Percentiles rank a stretch among this genome's conserved stretches.
phyloP scores from a whole-genome alignment of 2,797 vertebrate genomes.

The Neosalanx taihuensis region DNA sequence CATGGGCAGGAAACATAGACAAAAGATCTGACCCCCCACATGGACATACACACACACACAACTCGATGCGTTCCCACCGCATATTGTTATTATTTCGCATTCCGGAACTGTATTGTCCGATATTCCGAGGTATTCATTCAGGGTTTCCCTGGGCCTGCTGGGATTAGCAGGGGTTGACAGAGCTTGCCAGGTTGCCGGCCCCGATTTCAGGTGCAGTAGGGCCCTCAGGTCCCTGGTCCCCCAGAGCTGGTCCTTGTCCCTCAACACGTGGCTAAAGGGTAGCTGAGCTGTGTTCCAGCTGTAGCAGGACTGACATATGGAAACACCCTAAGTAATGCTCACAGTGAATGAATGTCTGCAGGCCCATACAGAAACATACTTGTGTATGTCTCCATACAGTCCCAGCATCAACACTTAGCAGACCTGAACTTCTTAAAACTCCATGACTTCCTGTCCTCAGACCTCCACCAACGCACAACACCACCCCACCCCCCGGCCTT shows the following conservation, averaged over 20 bases:
- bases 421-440: neutral
- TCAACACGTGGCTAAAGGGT: slow-evolving; percentile 67
- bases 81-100: slow-evolving; percentile 58
- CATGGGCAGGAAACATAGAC: slow-evolving; percentile 31
- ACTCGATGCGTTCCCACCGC: slow-evolving; percentile 53
- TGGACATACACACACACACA: slow-evolving; percentile 39
- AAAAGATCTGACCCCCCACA: slow-evolving; percentile 32
- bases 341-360: slow-evolving; percentile 14
- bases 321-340: slow-evolving; percentile 18
- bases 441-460: slow-evolving; percentile 5
- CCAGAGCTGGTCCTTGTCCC: slow-evolving; percentile 64
- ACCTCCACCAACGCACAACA: slow-evolving; percentile 33
- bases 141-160: slow-evolving; percentile 63
- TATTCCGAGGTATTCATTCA: slow-evolving; percentile 57
- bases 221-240: slow-evolving; percentile 68
- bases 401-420: neutral
- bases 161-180: slow-evolving; percentile 85
- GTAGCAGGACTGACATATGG: slow-evolving; percentile 33
- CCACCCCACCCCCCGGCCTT: slow-evolving; percentile 53
- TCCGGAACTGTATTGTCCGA: slow-evolving; percentile 58
- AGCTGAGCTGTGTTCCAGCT: slow-evolving; percentile 23
- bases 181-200: slow-evolving; percentile 57
- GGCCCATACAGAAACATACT: neutral
- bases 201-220: slow-evolving; percentile 31
- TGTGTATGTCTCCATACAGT: neutral